Evolutionary conservation across 92 coral and sea anemone genomes (phyloP).

Genomic region (Porites evermanni): DNA sequence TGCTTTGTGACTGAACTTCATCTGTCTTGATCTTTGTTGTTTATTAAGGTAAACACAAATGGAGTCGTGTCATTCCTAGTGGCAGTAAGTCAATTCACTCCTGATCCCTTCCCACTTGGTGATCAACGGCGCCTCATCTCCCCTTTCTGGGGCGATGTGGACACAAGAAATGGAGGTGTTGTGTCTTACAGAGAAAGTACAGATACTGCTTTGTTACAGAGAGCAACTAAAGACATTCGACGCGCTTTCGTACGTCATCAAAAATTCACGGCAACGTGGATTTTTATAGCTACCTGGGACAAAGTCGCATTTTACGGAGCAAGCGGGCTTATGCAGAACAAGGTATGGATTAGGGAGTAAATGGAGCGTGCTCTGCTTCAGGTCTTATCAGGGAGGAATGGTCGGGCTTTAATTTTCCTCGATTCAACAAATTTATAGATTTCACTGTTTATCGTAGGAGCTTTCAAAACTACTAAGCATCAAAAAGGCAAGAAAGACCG

Average conservation of each 20-base stretch:
- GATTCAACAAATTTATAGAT: no score
- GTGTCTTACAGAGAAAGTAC: slow-evolving; percentile 73
- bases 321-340: neutral
- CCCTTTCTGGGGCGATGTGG: slow-evolving; percentile 92
- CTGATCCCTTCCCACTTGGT: slow-evolving; percentile 79
- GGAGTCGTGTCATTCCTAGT: slow-evolving; percentile 75
- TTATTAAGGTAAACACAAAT: slow-evolving; percentile 65
- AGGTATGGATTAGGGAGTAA: slow-evolving; percentile 5
- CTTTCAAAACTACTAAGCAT: no score
- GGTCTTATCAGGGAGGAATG: no score
- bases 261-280: slow-evolving; percentile 79
- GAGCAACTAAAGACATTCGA: slow-evolving; percentile 75
- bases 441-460: no score
- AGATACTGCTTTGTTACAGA: slow-evolving; percentile 41
- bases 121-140: slow-evolving; percentile 68
- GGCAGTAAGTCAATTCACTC: slow-evolving; percentile 59
- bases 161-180: slow-evolving; percentile 72
- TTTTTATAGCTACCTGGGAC: slow-evolving; percentile 87
- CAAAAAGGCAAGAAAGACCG: no score
- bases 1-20: no score
- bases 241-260: slow-evolving; percentile 60
- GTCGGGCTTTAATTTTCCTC: no score
- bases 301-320: slow-evolving; percentile 73
- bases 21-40: neutral
- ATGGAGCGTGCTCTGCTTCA: no score